A percentile compares a stretch with the other conserved stretches of the same genome.
phyloP scores from a whole-genome alignment of 2,888 invertebrate species.

The Perizoma flavofasciatum region DNA sequence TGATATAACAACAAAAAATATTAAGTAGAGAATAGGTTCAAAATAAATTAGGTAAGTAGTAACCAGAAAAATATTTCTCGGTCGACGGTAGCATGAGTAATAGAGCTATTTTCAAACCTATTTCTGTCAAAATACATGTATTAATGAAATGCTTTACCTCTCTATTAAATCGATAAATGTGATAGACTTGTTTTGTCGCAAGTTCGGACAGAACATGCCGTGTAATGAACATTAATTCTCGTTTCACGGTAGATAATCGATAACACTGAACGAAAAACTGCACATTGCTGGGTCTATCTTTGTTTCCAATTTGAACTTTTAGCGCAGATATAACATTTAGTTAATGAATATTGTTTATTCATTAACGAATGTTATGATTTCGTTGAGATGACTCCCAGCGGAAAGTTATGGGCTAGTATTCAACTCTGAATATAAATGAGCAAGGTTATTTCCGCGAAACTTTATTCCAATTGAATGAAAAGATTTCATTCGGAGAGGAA shows the following conservation, averaged over 20 bases:
- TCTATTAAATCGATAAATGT: slow-evolving; percentile 21
- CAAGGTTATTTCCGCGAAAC: slow-evolving; percentile 3
- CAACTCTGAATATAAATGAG: too few relatives aligned
- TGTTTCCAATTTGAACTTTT: not conserved
- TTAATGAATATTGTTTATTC: too few relatives aligned
- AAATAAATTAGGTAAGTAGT: too few relatives aligned
- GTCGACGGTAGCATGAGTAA: not conserved
- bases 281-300: not conserved
- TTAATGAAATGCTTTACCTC: slow-evolving; percentile 39
- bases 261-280: slow-evolving; percentile 38
- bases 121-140: slow-evolving; percentile 19
- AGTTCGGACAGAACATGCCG: slow-evolving; percentile 45
- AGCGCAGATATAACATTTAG: too few relatives aligned
- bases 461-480: slow-evolving; percentile 2
- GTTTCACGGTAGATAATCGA: slow-evolving; percentile 58
- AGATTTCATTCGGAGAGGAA: not conserved
- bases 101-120: not conserved
- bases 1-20: too few relatives aligned
- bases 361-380: too few relatives aligned
- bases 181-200: slow-evolving; percentile 33
- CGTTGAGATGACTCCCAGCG: too few relatives aligned
- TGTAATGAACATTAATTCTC: slow-evolving; percentile 58
- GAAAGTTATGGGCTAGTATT: too few relatives aligned
- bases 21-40: too few relatives aligned
- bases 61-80: not conserved